Evolutionary conservation across 2,113 vertebrate species (phyloP).

Genomic region (Elgaria multicarinata): DNA sequence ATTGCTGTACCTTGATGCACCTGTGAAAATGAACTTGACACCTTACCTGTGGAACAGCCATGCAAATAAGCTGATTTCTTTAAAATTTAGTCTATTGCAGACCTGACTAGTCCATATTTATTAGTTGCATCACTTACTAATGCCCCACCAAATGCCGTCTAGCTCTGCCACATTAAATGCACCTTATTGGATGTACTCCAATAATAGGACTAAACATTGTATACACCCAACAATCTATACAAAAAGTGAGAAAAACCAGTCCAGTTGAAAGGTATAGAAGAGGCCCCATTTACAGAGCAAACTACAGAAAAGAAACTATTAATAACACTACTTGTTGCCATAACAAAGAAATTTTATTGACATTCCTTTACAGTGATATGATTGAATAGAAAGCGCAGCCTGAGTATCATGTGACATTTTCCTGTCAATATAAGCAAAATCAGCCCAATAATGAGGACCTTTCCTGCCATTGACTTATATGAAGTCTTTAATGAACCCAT

Average conservation of each 20-base stretch:
- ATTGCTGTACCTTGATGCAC: background rate
- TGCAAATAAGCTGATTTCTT: background rate
- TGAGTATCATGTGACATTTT: constrained; percentile 86
- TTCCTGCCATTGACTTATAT: constrained; percentile 75
- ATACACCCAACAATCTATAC: background rate
- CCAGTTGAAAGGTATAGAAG: background rate
- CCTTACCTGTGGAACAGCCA: background rate
- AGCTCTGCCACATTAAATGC: background rate
- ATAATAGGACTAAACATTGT: background rate
- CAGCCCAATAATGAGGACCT: constrained; percentile 76
- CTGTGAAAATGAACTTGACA: background rate
- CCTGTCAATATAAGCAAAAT: constrained; percentile 79
- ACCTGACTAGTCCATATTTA: background rate
- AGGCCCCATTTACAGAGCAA: background rate
- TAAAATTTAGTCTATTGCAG: background rate
- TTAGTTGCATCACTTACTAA: background rate
- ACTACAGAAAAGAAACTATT: background rate
- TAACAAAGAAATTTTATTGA: constrained; percentile 93
- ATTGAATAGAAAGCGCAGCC: constrained; percentile 84
- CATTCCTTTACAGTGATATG: constrained; percentile 86
- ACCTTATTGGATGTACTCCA: background rate
- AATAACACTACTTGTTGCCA: constrained; percentile 75
- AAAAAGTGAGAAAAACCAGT: background rate
- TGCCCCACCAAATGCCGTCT: background rate
- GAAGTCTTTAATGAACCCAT: constrained; percentile 74